These are phyloP conservation scores for Drosophila robusta DNA, from an alignment of 2,888 invertebrate species.

Conservation along the genomic window DNA sequence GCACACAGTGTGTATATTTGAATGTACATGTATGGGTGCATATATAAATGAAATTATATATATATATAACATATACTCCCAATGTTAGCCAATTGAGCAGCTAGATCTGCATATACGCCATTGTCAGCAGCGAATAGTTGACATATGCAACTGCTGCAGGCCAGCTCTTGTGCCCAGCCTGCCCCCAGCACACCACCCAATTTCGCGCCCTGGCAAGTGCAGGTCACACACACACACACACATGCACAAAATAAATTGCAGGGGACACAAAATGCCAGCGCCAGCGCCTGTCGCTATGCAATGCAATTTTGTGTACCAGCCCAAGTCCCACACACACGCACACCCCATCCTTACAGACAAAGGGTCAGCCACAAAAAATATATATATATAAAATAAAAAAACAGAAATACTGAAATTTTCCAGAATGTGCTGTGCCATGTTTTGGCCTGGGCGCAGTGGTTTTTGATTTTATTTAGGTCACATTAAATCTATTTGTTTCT, in stretches of 20 bases:
- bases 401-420: conserved; percentile 13
- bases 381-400: not conserved
- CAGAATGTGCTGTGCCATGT: conserved; percentile 24
- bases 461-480: conserved; percentile 28
- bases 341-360: not conserved
- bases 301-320: conserved; percentile 40
- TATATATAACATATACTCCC: conserved; percentile 23
- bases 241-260: conserved; percentile 33
- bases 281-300: conserved; percentile 42
- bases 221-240: conserved; percentile 46
- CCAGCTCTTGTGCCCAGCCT: not conserved
- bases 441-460: not conserved
- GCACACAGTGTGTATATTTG: not conserved
- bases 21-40: not conserved
- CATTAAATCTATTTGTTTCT: conserved; percentile 7
- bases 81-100: conserved; percentile 48
- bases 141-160: conserved; percentile 4
- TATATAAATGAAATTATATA: not conserved
- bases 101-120: conserved; percentile 31
- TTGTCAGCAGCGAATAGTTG: conserved; percentile 31
- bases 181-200: not conserved
- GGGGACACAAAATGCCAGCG: conserved; percentile 45
- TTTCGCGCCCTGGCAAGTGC: conserved; percentile 32
- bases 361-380: conserved; percentile 1
- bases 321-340: conserved; percentile 1